Evolutionary conservation across 2,113 vertebrate genomes (phyloP).

Genomic region (Notothenia rossii): DNA sequence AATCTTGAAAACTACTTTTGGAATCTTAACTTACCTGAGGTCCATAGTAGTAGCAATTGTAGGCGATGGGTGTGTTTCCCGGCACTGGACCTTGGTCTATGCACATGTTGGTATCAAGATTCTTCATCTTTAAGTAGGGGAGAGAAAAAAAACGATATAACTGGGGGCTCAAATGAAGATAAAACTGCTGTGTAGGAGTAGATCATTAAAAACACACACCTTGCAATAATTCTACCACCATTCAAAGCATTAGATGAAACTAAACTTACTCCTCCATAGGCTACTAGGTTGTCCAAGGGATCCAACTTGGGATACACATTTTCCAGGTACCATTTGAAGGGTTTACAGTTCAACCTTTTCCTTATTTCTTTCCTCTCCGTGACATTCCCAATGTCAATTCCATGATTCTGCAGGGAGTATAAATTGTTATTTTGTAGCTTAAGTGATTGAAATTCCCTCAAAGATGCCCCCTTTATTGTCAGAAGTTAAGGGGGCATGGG

Average conservation of each 20-base stretch:
- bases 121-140: slow-evolving; percentile 53
- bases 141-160: neutral
- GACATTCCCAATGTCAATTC: slow-evolving; percentile 92
- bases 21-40: slow-evolving; percentile 69
- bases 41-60: slow-evolving; percentile 48
- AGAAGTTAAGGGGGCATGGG: no score
- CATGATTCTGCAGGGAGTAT: slow-evolving; percentile 86
- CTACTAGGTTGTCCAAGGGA: slow-evolving; percentile 50
- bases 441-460: neutral
- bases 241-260: accelerated
- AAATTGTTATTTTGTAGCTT: neutral
- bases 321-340: slow-evolving; percentile 96
- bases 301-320: slow-evolving; percentile 91
- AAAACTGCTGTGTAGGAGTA: neutral
- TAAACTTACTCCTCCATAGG: slow-evolving; percentile 76
- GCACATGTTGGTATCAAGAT: slow-evolving; percentile 61
- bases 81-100: slow-evolving; percentile 78
- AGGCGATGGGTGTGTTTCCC: slow-evolving; percentile 75
- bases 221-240: accelerated
- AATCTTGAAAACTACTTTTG: neutral
- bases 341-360: slow-evolving; percentile 92
- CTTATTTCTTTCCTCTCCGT: slow-evolving; percentile 90
- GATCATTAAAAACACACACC: neutral
- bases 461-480: no score
- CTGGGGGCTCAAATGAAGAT: neutral